Evolutionary conservation across 2,888 invertebrate species (phyloP).

Genomic region (Andrena haemorrhoa): DNA sequence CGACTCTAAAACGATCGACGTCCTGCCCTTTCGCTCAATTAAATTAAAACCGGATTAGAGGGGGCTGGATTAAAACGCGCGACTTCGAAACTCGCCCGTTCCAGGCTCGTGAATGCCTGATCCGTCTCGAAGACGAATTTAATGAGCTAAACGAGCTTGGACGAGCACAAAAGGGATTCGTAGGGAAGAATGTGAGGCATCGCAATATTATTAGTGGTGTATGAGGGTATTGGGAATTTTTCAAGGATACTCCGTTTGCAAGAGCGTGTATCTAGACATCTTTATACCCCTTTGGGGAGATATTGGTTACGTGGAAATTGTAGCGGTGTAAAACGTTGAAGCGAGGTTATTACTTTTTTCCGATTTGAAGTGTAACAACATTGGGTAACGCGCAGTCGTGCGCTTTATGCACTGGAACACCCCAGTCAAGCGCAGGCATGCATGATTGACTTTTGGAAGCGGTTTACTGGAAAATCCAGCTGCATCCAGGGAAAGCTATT

Average conservation of each 20-base stretch:
- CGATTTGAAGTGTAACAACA: no score
- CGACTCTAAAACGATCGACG: conserved; percentile 69
- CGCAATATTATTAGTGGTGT: not conserved
- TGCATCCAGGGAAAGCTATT: no score
- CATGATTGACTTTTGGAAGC: no score
- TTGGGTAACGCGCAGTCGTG: no score
- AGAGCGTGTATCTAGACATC: no score
- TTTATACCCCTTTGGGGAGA: not conserved
- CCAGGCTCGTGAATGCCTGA: not conserved
- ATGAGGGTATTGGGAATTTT: not conserved
- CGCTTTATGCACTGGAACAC: no score
- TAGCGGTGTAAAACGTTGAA: no score
- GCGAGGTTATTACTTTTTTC: no score
- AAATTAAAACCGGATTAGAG: conserved; percentile 62
- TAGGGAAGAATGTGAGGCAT: not conserved
- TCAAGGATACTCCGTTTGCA: not conserved
- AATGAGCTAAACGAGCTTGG: not conserved
- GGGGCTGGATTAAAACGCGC: conserved; percentile 46
- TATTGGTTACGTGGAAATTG: not conserved
- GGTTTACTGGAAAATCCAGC: no score
- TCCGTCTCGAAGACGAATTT: conserved; percentile 16
- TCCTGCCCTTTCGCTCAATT: conserved; percentile 60
- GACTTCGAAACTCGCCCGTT: not conserved
- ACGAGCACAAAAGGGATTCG: not conserved
- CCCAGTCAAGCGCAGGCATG: no score